A percentile compares a stretch with the other conserved stretches of the same genome.
Conservation (phyloP, 30 jellyfish, hydroid and myxozoan genomes). For the Pelagia noctiluca region DNA sequence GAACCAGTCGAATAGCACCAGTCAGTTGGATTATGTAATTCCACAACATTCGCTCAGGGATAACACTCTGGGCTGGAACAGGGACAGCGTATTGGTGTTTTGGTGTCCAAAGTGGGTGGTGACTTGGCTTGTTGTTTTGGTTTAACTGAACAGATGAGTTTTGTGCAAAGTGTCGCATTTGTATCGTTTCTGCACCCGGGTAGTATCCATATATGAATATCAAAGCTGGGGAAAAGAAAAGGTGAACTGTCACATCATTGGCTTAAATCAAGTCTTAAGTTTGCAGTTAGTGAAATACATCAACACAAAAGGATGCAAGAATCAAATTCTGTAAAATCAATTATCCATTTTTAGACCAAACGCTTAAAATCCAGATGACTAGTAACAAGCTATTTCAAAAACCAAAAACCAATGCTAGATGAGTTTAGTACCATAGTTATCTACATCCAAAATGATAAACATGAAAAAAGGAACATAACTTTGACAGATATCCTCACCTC, state of each 20-base stretch:
- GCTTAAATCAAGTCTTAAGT: too few species aligned
- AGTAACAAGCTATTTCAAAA: too few species aligned
- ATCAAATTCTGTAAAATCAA: too few species aligned
- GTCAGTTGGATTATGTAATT: slow-evolving; percentile 91
- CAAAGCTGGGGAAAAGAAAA: too few species aligned
- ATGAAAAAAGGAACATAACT: too few species aligned
- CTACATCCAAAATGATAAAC: too few species aligned
- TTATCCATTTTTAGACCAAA: too few species aligned
- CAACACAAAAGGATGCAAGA: neutral
- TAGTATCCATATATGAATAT: slow-evolving; percentile 74
- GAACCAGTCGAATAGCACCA: slow-evolving; percentile 88
- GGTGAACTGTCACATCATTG: too few species aligned
- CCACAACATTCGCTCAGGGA: slow-evolving; percentile 96
- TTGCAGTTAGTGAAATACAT: neutral
- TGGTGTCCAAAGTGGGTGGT: slow-evolving; percentile 64
- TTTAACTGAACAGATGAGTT: slow-evolving; percentile 45
- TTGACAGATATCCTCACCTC: too few species aligned
- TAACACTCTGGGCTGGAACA: slow-evolving; percentile 75
- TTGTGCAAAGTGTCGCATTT: slow-evolving; percentile 83
- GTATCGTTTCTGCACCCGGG: slow-evolving; percentile 96
- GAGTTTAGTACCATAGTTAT: too few species aligned
- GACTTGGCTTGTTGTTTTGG: slow-evolving; percentile 62
- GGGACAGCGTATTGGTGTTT: slow-evolving; percentile 58
- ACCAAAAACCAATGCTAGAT: too few species aligned
- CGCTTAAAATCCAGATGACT: too few species aligned